Evolutionary conservation across 2,888 invertebrate species (phyloP).

Genomic region (Drosophila emarginata): DNA sequence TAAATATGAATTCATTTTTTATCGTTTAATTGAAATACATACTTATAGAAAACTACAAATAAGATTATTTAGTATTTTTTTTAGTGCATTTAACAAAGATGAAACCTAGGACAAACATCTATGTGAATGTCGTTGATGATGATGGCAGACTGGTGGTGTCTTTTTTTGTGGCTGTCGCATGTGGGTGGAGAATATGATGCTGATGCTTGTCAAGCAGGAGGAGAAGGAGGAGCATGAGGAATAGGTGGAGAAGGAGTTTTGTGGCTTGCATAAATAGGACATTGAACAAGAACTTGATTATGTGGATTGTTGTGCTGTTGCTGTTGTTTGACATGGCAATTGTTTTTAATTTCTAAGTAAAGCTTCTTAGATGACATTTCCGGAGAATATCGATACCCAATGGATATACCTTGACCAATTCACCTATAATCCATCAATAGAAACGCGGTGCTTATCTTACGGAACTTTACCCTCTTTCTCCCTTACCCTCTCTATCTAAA

Average conservation of each 20-base stretch:
- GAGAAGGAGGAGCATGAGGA: no score
- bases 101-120: neutral
- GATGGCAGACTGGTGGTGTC: constrained; percentile 7
- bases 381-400: constrained; percentile 38
- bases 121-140: constrained; percentile 23
- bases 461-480: constrained; percentile 48
- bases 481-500: neutral
- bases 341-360: constrained; percentile 57
- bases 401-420: constrained; percentile 29
- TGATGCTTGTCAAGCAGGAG: constrained; percentile 29
- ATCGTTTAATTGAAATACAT: no score
- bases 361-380: constrained; percentile 59
- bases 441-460: constrained; percentile 66
- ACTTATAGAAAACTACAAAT: no score
- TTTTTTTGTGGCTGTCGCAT: constrained; percentile 33
- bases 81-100: constrained; percentile 10
- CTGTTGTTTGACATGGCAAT: constrained; percentile 57
- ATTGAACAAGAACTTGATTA: constrained; percentile 35
- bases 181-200: constrained; percentile 75
- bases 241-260: neutral
- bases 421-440: constrained; percentile 70
- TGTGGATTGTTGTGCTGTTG: constrained; percentile 18
- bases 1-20: no score
- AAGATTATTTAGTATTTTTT: no score
- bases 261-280: constrained; percentile 62